A percentile compares a stretch with the other conserved stretches of the same genome.
Conservation (phyloP, 2,888 invertebrate species). For the Latrodectus hesperus region DNA sequence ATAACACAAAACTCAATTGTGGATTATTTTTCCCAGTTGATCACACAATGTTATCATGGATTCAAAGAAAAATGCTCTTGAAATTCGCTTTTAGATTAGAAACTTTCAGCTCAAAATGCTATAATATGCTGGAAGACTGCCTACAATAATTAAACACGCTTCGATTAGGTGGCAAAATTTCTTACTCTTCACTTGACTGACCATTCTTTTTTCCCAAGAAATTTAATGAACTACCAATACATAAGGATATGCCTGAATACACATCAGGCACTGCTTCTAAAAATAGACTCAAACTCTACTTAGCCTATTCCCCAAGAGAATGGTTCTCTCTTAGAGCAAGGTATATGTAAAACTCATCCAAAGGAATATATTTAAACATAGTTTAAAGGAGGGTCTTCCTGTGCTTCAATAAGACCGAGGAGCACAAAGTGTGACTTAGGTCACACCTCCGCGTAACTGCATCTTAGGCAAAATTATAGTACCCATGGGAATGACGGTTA, state of each 20-base stretch:
- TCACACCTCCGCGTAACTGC: conserved; percentile 30
- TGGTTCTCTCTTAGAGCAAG: conserved; percentile 43
- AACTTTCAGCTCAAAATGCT: no score
- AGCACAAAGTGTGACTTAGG: conserved; percentile 45
- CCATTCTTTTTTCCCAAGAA: not conserved
- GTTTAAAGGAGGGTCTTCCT: conserved; percentile 46
- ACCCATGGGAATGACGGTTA: conserved; percentile 54
- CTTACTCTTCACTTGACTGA: not conserved
- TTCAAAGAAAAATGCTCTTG: no score
- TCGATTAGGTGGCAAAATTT: no score
- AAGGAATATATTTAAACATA: conserved; percentile 49
- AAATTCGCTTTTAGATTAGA: no score
- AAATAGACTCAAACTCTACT: conserved; percentile 37
- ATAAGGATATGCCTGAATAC: conserved; percentile 27
- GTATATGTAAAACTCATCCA: conserved; percentile 60
- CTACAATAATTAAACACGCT: no score
- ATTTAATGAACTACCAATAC: conserved; percentile 17
- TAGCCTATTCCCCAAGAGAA: conserved; percentile 10
- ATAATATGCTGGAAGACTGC: no score
- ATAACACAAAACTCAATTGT: no score
- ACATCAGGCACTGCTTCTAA: conserved; percentile 18
- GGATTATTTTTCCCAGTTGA: no score
- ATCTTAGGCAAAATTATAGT: conserved; percentile 48
- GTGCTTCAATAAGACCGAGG: conserved; percentile 47
- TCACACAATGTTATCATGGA: no score